Percentiles rank a stretch among this genome's conserved stretches.
Conservation (phyloP, 1,140 invertebrate genomes). For the Hyles vespertilio region DNA sequence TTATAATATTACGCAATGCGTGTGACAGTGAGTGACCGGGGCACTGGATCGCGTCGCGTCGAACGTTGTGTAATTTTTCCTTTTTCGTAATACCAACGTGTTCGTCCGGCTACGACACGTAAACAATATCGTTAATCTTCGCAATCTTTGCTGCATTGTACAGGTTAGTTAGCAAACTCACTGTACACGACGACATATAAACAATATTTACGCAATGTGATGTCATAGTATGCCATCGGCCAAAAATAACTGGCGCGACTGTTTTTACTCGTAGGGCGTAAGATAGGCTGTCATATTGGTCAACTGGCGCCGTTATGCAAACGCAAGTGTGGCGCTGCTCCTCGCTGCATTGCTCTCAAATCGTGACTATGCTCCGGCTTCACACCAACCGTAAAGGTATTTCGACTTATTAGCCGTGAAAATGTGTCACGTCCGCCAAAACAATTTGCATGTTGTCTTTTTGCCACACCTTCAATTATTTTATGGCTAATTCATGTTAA, state of each 20-base stretch:
- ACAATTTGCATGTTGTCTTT: conserved; percentile 3
- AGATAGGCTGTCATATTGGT: conserved; percentile 10
- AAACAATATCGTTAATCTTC: conserved; percentile 11
- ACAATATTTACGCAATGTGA: no score
- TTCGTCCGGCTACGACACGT: conserved; percentile 8
- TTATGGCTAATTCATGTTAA: conserved; percentile 2
- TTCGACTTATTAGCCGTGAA: conserved; percentile 1
- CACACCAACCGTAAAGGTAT: not conserved
- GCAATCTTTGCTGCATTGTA: conserved; percentile 9
- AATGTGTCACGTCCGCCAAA: not conserved
- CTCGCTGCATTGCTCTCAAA: not conserved
- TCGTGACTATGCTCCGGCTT: conserved; percentile 3
- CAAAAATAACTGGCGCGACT: conserved; percentile 4
- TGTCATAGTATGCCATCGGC: not conserved
- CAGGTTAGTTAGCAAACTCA: conserved; percentile 9
- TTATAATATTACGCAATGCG: not conserved
- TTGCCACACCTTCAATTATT: not conserved
- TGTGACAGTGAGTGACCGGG: conserved; percentile 26
- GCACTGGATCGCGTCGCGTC: conserved; percentile 15
- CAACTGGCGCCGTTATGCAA: conserved; percentile 1
- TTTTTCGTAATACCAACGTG: conserved; percentile 16
- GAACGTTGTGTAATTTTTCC: conserved; percentile 17
- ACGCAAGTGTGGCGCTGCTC: conserved; percentile 3
- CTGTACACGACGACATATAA: no score
- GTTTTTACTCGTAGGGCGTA: conserved; percentile 2